Evolutionary conservation across 2,888 invertebrate species (phyloP).

Genomic region (Acleris emargana): DNA sequence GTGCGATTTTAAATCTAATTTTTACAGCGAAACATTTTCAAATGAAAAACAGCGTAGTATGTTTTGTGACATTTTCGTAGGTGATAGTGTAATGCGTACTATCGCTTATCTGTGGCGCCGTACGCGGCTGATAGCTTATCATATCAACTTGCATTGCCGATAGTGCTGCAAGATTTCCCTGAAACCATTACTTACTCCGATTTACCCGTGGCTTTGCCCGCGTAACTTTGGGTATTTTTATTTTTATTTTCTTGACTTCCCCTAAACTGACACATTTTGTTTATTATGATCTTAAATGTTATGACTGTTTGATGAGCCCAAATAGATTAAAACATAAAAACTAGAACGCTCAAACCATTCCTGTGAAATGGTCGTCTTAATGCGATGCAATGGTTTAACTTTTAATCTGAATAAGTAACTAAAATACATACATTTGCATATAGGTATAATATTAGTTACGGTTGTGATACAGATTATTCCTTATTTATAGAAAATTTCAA

Average conservation of each 20-base stretch:
- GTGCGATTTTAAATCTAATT: background rate
- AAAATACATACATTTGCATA: too few relatives aligned
- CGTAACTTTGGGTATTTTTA: too few relatives aligned
- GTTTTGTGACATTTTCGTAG: background rate
- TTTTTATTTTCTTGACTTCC: too few relatives aligned
- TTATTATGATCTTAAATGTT: too few relatives aligned
- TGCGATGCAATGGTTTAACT: background rate
- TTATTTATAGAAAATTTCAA: too few relatives aligned
- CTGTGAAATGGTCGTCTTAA: background rate
- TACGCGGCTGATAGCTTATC: conserved; percentile 15
- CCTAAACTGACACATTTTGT: too few relatives aligned
- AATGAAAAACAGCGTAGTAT: background rate
- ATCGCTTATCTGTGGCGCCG: conserved; percentile 30
- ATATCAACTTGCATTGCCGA: conserved; percentile 33
- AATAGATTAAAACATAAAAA: too few relatives aligned
- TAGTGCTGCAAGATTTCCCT: conserved; percentile 24
- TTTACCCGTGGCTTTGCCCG: background rate
- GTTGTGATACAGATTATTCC: too few relatives aligned
- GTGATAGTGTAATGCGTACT: background rate
- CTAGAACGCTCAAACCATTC: too few relatives aligned
- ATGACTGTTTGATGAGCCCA: too few relatives aligned
- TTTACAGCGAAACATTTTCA: background rate
- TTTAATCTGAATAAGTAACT: too few relatives aligned
- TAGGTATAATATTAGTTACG: too few relatives aligned
- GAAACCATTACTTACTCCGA: conserved; percentile 11